Evolutionary conservation across 92 coral and sea anemone species (phyloP).

Genomic region (Porites evermanni): DNA sequence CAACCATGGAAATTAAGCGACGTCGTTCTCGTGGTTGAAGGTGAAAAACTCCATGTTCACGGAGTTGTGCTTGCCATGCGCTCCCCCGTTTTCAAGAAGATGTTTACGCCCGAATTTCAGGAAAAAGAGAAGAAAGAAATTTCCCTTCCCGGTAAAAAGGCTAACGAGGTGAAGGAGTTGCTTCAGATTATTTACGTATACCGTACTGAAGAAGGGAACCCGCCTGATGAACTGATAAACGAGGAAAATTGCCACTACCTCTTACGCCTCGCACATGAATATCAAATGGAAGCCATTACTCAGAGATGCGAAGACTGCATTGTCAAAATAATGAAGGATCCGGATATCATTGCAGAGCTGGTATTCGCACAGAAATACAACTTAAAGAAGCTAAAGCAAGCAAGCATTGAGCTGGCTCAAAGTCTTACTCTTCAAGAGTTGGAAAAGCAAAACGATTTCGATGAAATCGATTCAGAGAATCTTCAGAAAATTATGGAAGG

Average conservation of each 20-base stretch:
- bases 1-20: constrained; percentile 17
- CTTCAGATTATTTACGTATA: neutral
- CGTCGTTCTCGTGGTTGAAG: constrained; percentile 47
- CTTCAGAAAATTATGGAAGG: neutral
- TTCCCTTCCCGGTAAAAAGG: neutral
- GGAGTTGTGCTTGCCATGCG: constrained; percentile 66
- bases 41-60: constrained; percentile 71
- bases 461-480: neutral
- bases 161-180: neutral
- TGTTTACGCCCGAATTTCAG: constrained; percentile 2
- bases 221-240: neutral
- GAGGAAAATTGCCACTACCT: neutral
- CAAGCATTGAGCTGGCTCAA: neutral
- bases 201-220: neutral
- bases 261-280: neutral
- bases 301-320: neutral
- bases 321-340: neutral
- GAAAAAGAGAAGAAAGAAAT: neutral
- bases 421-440: neutral
- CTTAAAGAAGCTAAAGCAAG: neutral
- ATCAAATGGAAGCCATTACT: neutral
- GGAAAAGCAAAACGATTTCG: neutral
- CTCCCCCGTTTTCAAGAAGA: constrained; percentile 56
- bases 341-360: neutral
- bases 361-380: neutral